Percentiles rank a stretch among this genome's conserved stretches.
Conservation (phyloP, 92 coral and sea anemone genomes). For the Chrysogorgia sp. region DNA sequence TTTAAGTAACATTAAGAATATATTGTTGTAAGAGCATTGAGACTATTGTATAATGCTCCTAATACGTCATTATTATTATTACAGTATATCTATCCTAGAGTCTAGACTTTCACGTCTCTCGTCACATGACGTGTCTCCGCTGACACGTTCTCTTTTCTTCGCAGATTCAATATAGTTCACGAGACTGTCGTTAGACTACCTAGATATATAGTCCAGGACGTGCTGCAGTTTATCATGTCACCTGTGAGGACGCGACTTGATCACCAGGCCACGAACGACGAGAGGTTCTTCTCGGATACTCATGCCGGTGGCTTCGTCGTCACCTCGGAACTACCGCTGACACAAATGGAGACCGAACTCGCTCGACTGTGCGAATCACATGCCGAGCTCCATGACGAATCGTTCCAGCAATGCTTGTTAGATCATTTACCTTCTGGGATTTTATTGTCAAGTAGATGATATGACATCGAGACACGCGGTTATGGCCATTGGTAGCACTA, state of each 20-base stretch:
- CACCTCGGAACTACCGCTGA: conserved; percentile 49
- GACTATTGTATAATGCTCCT: too few relatives aligned
- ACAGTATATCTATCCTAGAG: neutral
- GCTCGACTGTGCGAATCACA: conserved; percentile 35
- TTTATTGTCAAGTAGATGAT: conserved; percentile 18
- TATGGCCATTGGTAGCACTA: neutral
- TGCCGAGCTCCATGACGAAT: conserved; percentile 36
- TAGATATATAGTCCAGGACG: conserved; percentile 91
- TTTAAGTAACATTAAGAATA: too few relatives aligned
- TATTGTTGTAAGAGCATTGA: too few relatives aligned
- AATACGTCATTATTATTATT: too few relatives aligned
- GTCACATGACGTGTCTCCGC: conserved; percentile 15
- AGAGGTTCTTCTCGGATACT: conserved; percentile 37
- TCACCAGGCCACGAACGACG: conserved; percentile 71
- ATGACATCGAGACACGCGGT: neutral
- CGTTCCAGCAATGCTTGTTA: conserved; percentile 29
- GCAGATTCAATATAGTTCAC: conserved; percentile 99
- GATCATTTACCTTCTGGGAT: conserved; percentile 30
- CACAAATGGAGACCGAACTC: conserved; percentile 33
- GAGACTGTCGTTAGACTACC: conserved; percentile 94
- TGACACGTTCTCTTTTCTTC: conserved; percentile 42
- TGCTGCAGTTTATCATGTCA: conserved; percentile 88
- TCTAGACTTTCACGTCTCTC: conserved; percentile 3
- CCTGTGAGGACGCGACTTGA: conserved; percentile 93
- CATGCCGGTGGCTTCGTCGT: conserved; percentile 56